Evolutionary conservation across 2,888 invertebrate genomes (phyloP), one percentile per base, ranked within the genome.

Genomic region (Epistrophella euchroma): DNA sequence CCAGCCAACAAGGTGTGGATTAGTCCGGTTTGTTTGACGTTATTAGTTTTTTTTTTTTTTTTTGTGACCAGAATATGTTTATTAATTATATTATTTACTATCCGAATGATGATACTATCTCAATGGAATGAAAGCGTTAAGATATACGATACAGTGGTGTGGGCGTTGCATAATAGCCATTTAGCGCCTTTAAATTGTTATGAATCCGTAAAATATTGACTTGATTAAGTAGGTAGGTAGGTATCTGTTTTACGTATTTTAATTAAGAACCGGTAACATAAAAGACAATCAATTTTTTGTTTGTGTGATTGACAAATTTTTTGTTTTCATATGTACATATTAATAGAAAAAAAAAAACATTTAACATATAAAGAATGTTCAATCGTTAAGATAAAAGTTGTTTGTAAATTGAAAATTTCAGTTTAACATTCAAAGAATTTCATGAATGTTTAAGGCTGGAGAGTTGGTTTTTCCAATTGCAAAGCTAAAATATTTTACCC

Each of bases 91-190:
- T 4, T 17, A 10, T 4, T 17, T 25, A 28, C 4, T 37, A 32
- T 25, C 15, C 2, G 50, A 22, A 45, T 40, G 64, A 66, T 79
- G 58, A 72, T 50, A 35, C 13, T 56, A 81, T 70, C 73, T 68
- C 19, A 81, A 81, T 77, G 81, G 70, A 76, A 60, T 73, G 58
- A 56, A 13, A 40, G 66, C 73, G 72, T 81, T 45, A 47, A 40
- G 58, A 71, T 68, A 47, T 45, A n/a, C 11, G 19, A 32, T 9
- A 19, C 13, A n/a, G n/a, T 10, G 35, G 22, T 28, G 58, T 68
- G 35, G 43, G 71, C 37, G 75, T 50, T 40, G 17, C 35, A 58
- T 73, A 60, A 43, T 40, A n/a, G 10, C 28, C 60, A 60, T 77
- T 70, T 52, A 32, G 70, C 76, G 45, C 76, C 76, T 76, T 15